These are phyloP conservation scores for Caloenas nicobarica DNA, from an alignment of 2,113 vertebrate genomes.

Conservation along the genomic window DNA sequence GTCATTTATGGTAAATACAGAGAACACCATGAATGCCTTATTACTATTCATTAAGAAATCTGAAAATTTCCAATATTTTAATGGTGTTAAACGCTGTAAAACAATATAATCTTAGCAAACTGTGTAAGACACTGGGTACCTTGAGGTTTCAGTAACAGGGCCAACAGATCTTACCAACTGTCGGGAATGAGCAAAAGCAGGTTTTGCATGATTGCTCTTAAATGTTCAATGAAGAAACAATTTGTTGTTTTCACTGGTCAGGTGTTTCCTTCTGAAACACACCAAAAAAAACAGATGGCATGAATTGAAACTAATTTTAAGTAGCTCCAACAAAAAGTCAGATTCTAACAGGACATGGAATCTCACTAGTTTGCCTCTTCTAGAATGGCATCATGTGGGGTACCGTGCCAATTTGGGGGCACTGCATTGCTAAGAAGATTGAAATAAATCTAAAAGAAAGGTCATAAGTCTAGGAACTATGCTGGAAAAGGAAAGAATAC, in stretches of 20 bases:
- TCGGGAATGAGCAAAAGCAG: background rate
- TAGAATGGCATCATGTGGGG: background rate
- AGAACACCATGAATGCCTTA: background rate
- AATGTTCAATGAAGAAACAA: background rate
- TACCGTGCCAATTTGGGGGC: background rate
- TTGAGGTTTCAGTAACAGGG: background rate
- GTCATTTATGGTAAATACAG: background rate
- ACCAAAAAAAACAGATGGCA: background rate
- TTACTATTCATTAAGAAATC: background rate
- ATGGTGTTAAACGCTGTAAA: background rate
- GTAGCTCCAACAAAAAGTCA: background rate
- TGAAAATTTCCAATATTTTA: background rate
- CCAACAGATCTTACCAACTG: background rate
- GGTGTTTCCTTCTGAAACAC: background rate
- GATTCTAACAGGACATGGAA: background rate
- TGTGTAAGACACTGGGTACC: background rate
- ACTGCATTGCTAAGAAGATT: background rate
- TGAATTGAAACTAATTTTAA: background rate
- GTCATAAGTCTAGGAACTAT: background rate
- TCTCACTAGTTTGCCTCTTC: background rate
- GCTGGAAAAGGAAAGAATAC: background rate
- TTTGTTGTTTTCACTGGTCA: background rate
- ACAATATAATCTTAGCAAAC: background rate
- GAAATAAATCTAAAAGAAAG: background rate
- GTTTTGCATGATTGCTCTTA: background rate